phyloP scores from a whole-genome alignment of 2,113 vertebrate genomes.

The Mystacornis crossleyi region DNA sequence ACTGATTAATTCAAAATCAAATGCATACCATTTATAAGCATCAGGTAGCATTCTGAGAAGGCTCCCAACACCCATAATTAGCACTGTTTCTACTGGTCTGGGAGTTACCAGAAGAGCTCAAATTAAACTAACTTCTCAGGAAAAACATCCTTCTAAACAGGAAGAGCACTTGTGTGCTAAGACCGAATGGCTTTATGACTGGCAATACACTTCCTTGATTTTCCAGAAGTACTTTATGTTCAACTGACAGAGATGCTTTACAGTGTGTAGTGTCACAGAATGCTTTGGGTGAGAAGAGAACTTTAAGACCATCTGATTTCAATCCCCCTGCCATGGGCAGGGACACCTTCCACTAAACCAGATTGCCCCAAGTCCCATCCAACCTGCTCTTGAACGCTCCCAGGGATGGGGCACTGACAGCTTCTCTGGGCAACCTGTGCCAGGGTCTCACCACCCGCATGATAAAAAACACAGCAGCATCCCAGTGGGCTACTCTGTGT shows the following conservation, averaged over 20 bases:
- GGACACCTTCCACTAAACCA: background rate
- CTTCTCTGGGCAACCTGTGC: background rate
- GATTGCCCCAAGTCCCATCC: background rate
- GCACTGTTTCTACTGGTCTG: background rate
- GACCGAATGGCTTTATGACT: background rate
- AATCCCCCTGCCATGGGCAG: accelerated
- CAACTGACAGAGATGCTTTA: accelerated
- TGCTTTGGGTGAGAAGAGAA: background rate
- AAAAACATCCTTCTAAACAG: background rate
- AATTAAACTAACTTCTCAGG: background rate
- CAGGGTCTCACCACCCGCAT: accelerated
- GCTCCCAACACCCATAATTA: background rate
- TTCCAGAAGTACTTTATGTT: background rate
- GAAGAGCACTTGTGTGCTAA: background rate
- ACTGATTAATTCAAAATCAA: background rate
- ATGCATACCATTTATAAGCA: background rate
- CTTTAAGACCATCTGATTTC: background rate
- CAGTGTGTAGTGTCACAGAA: background rate
- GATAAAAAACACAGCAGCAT: background rate
- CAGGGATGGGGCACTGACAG: accelerated
- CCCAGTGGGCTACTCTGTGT: background rate
- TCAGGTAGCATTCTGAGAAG: background rate
- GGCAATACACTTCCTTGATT: background rate
- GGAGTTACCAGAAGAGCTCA: background rate
- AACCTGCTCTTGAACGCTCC: background rate